These are phyloP conservation scores for Cotesia chilonis DNA, from an alignment of 1,140 invertebrate species.

Conservation along the genomic window DNA sequence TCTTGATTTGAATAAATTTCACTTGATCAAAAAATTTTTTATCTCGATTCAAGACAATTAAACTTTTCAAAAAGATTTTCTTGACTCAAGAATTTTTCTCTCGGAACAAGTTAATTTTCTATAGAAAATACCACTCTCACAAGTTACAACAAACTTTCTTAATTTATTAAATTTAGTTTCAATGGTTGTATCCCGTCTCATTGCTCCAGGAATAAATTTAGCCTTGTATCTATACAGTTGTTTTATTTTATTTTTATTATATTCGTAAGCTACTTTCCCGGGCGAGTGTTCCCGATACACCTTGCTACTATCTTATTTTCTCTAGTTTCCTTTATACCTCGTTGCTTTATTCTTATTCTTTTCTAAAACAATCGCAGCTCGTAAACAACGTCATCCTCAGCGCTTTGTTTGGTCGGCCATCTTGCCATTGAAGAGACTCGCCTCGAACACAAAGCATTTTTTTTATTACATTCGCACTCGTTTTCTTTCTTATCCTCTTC, in stretches of 20 bases:
- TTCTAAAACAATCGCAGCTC: slow-evolving; percentile 54
- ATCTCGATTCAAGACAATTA: too few species aligned
- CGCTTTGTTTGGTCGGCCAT: slow-evolving; percentile 49
- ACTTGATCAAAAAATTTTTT: too few species aligned
- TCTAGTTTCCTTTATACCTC: slow-evolving; percentile 12
- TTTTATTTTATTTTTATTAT: slow-evolving; percentile 12
- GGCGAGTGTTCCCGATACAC: slow-evolving; percentile 17
- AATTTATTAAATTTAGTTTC: not conserved
- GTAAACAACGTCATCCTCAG: slow-evolving; percentile 57
- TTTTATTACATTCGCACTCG: slow-evolving; percentile 20
- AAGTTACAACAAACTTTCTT: not conserved
- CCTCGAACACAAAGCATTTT: slow-evolving; percentile 5
- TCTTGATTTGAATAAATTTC: too few species aligned
- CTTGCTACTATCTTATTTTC: slow-evolving; percentile 22
- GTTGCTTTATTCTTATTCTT: slow-evolving; percentile 28
- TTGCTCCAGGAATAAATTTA: slow-evolving; percentile 13
- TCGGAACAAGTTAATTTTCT: too few species aligned
- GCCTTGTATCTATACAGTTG: not conserved
- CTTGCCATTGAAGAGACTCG: slow-evolving; percentile 36
- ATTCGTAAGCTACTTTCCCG: slow-evolving; percentile 20
- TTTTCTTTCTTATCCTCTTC: slow-evolving; percentile 18
- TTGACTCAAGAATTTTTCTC: too few species aligned
- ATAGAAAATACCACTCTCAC: too few species aligned
- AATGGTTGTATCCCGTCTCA: not conserved
- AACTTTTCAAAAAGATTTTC: too few species aligned